Conservation (phyloP, 1,140 invertebrate species). For the Brachionus paranguensis region DNA sequence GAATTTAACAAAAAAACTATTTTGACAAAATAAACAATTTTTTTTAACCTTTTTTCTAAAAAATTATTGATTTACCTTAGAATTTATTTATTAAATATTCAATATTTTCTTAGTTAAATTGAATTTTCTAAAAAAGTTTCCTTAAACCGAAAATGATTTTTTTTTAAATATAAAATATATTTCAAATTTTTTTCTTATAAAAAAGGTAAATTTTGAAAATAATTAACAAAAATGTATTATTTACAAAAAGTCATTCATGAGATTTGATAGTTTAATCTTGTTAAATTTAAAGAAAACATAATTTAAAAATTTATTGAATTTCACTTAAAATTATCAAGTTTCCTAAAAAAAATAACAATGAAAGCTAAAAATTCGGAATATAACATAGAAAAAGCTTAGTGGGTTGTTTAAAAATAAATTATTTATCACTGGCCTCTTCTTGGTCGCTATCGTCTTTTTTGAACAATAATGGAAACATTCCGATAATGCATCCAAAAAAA, state of each 20-base stretch:
- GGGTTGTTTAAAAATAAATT: neutral
- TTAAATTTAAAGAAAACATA: neutral
- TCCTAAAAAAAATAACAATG: neutral
- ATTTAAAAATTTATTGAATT: neutral
- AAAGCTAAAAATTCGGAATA: neutral
- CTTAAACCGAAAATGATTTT: too few species aligned
- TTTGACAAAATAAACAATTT: too few species aligned
- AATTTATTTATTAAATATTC: too few species aligned
- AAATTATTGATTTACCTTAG: too few species aligned
- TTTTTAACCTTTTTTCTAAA: too few species aligned
- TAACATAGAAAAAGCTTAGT: neutral
- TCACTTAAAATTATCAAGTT: neutral
- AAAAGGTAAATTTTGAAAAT: too few species aligned
- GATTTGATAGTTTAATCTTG: neutral
- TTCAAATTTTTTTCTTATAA: too few species aligned
- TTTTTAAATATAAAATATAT: too few species aligned
- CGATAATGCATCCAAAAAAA: slow-evolving; percentile 35
- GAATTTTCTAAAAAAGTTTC: too few species aligned
- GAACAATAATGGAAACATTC: slow-evolving; percentile 38
- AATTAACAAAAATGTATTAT: too few species aligned
- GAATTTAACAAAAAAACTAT: too few species aligned
- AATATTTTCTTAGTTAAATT: too few species aligned
- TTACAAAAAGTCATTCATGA: neutral
- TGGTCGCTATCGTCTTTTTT: neutral
- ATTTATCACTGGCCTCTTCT: neutral